Evolutionary conservation across 2,888 invertebrate genomes (phyloP).

Genomic region (Drosophila rubida): DNA sequence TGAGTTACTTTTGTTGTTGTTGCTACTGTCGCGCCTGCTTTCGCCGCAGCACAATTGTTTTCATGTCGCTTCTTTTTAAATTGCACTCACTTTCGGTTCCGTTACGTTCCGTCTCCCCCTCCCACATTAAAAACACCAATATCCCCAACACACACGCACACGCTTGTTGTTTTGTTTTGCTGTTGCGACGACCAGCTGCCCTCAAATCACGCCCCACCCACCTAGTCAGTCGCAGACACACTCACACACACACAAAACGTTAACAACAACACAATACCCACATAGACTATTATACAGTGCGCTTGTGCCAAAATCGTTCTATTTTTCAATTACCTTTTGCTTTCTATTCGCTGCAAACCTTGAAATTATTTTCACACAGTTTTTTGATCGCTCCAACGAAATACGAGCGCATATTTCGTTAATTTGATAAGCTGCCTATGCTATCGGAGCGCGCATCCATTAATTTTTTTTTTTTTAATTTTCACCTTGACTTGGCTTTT

Average conservation of each 20-base stretch:
- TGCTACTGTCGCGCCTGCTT: slow-evolving; percentile 52
- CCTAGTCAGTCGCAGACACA: slow-evolving; percentile 38
- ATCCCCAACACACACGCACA: slow-evolving; percentile 34
- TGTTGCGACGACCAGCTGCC: slow-evolving; percentile 57
- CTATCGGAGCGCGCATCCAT: slow-evolving; percentile 71
- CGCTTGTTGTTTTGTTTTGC: slow-evolving; percentile 62
- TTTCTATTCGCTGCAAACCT: slow-evolving; percentile 81
- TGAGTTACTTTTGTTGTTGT: slow-evolving; percentile 26
- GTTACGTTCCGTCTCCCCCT: slow-evolving; percentile 42
- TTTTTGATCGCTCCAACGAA: slow-evolving; percentile 73
- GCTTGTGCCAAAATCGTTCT: slow-evolving; percentile 80
- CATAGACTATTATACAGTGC: slow-evolving; percentile 65
- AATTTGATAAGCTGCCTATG: slow-evolving; percentile 78
- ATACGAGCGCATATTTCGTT: slow-evolving; percentile 74
- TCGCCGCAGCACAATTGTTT: slow-evolving; percentile 70
- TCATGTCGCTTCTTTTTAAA: slow-evolving; percentile 54
- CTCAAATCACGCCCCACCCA: slow-evolving; percentile 78
- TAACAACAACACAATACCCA: slow-evolving; percentile 54
- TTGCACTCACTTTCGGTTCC: slow-evolving; percentile 69
- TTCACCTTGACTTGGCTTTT: slow-evolving; percentile 74
- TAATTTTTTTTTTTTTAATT: slow-evolving; percentile 67
- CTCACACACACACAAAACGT: slow-evolving; percentile 50
- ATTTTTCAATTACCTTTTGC: slow-evolving; percentile 78
- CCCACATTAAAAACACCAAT: slow-evolving; percentile 26
- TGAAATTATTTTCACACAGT: slow-evolving; percentile 81